Base-by-base conservation (phyloP, 2,797 vertebrate species). In the Eulemur albifrons region DNA sequence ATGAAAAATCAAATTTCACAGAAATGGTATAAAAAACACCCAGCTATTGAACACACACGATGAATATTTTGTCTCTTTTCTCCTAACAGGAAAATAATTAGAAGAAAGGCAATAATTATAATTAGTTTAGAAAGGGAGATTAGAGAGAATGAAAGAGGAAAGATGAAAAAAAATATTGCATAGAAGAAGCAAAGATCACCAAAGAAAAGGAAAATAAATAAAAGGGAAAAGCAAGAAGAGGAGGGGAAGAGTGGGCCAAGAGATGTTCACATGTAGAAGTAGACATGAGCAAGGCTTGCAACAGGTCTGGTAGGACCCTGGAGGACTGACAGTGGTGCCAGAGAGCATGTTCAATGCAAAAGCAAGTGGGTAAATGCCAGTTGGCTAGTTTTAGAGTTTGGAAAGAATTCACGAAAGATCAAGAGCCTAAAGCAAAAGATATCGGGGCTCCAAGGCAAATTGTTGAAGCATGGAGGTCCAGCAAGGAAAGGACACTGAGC, bases 1-100 rank as follows among this genome's bases (percentile, higher is more conserved):
- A 35, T 20, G 17, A 91, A 81, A 93, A 93, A 90, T 23, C 70
- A 52, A 72, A 96, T 11, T 93, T 85, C 45, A 86, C 61, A 72
- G 93, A 88, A 75, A 90, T 45, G 9, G 30, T 79, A 70, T 75
- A 23, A 79, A 88, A 84, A 69, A 79, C 14, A 87, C 35, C 12
- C 25, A 57, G 13, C 18, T 69, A 73, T 45, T 7, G 65, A 94
- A 40, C 61, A 2, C 14, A 61, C 8, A 67, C 61, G 76, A 54
- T 54, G 20, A 84, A 61, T 59, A 95, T 93, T 84, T 85, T 57
- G 12, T 67, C 2, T 43, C 18, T 85, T 83, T 94, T 92, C 48
- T 72, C 43, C 32, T 83, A 90, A 54, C 32, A 63, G 92, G 35
- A 87, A 96, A 86, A 81, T 8, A 85, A 72, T 69, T 63, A 88